Base-by-base conservation (phyloP, 1,140 invertebrate genomes). In the Sinonovacula constricta region DNA sequence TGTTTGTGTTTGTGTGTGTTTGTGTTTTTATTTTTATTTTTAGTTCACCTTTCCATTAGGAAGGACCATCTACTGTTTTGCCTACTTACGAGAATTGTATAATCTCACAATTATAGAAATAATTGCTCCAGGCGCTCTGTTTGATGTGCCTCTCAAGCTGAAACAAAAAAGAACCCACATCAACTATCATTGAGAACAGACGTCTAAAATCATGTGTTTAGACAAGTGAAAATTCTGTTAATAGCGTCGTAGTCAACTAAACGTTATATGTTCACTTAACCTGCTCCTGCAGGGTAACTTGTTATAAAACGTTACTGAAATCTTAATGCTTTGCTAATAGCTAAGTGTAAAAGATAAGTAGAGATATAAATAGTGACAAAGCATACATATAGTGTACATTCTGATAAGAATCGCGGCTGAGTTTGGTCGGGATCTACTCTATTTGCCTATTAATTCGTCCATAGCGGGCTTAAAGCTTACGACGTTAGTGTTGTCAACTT, bases 71-170 rank as follows among this genome's bases (percentile, higher is more conserved):
- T n/a, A n/a, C n/a, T n/a, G n/a, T n/a, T n/a, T n/a, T n/a, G n/a
- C n/a, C n/a, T 53, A 70, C 75, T 78, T 78, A 78, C 75, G 67
- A 78, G 36, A 78, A 78, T 54, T 36, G 57, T 31, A 78, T 31
- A 14, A 78, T 63, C 31, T 63, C 49, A 63, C 75, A 78, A 22
- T 53, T 51, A 22, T 78, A 60, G 53, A 78, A 70, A 26, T 69
- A 69, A 22, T 68, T 45, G 33, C 26, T 63, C 75, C 75, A 78
- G n/a, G 54, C 31, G 33, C 65, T 78, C 36, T 54, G 36, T 31
- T 49, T 30, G 18, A 78, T 69, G 3, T 51, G 67, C 54, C 45
- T 69, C 30, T 78, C 57, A 15, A 78, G 45, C 75, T 78, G 67
- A 31, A 70, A 70, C 15, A 1, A 60, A 59, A 59, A 28, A 59